These are phyloP conservation scores for Lycophotia porphyrea DNA, from an alignment of 2,888 invertebrate genomes.

Conservation along the genomic window DNA sequence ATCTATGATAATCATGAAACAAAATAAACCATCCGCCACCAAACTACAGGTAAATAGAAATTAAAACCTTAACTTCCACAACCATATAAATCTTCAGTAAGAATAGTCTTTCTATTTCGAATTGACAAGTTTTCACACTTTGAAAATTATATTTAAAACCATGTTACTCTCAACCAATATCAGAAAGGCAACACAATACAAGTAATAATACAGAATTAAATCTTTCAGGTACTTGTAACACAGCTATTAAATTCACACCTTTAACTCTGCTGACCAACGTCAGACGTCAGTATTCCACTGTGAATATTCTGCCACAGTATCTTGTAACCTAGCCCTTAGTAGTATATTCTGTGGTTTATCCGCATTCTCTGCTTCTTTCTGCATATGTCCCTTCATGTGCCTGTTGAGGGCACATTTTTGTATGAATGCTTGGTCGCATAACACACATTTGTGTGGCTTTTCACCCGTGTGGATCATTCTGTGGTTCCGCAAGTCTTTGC, in stretches of 20 bases:
- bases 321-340: slow-evolving; percentile 56
- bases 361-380: slow-evolving; percentile 66
- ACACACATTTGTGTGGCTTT: slow-evolving; percentile 96
- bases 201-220: slow-evolving; percentile 3
- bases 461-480: slow-evolving; percentile 97
- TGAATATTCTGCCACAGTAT: slow-evolving; percentile 47
- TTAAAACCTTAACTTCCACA: background rate
- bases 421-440: slow-evolving; percentile 97
- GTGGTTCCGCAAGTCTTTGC: slow-evolving; percentile 97
- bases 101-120: background rate
- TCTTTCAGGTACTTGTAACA: slow-evolving; percentile 46
- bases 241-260: slow-evolving; percentile 1
- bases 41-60: background rate
- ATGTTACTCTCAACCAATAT: background rate
- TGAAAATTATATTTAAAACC: background rate
- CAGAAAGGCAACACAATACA: background rate
- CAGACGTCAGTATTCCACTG: slow-evolving; percentile 56
- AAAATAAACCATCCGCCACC: background rate
- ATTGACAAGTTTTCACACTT: slow-evolving; percentile 1
- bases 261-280: background rate
- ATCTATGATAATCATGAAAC: too few relatives aligned
- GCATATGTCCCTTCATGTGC: slow-evolving; percentile 93
- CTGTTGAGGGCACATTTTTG: slow-evolving; percentile 97
- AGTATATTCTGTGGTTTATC: slow-evolving; percentile 60
- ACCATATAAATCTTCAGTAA: background rate